A percentile compares a stretch with the other conserved stretches of the same genome.
Conservation (phyloP, 2,113 vertebrate species). For the Murina feae region DNA sequence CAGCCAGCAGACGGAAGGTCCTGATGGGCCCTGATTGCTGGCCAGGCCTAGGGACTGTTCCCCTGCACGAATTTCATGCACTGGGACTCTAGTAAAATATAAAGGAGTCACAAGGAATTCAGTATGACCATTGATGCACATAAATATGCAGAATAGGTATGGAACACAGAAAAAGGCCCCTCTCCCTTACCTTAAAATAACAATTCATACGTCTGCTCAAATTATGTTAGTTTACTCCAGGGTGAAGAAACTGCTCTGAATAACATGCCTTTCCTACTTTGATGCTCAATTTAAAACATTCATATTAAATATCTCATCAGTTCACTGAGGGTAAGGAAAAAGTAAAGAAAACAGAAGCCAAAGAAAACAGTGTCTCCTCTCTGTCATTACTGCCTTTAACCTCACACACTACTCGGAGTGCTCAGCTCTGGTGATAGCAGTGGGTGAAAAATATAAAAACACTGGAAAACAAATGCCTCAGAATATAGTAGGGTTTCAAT, state of each 20-base stretch:
- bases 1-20: too few relatives aligned
- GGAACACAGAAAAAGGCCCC: neutral
- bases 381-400: slow-evolving; percentile 61
- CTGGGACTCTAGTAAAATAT: too few relatives aligned
- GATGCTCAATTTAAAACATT: neutral
- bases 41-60: too few relatives aligned
- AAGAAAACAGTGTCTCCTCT: neutral
- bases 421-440: slow-evolving; percentile 63
- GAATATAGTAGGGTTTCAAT: slow-evolving; percentile 56
- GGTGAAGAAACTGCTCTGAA: neutral
- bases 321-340: neutral
- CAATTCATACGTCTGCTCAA: neutral
- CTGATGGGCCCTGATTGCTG: too few relatives aligned
- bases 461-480: slow-evolving; percentile 60
- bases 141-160: neutral
- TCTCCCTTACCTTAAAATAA: neutral
- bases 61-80: too few relatives aligned
- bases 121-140: neutral
- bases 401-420: slow-evolving; percentile 23
- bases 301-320: neutral
- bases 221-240: neutral
- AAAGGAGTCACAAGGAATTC: neutral
- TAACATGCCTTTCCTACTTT: neutral
- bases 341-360: neutral
- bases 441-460: slow-evolving; percentile 52